Percentiles rank a stretch among this genome's conserved stretches.
These are phyloP conservation scores for Novumbra hubbsi DNA, from an alignment of 2,797 vertebrate species.

Conservation along the genomic window DNA sequence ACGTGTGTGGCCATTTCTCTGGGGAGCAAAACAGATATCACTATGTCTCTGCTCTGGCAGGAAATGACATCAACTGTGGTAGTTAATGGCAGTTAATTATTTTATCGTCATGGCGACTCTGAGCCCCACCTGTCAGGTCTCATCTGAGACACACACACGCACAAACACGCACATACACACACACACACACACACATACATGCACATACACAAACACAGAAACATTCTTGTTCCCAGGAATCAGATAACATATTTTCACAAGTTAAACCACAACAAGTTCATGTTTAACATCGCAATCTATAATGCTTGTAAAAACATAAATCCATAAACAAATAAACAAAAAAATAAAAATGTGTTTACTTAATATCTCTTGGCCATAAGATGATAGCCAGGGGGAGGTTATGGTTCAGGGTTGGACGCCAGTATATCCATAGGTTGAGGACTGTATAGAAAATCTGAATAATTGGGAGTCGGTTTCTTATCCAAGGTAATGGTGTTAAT, in stretches of 20 bases:
- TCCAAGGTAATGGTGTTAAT: slow-evolving; percentile 49
- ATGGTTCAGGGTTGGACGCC: background rate
- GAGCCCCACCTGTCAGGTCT: background rate
- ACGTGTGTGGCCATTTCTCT: background rate
- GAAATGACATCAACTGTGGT: background rate
- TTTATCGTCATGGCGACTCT: slow-evolving; percentile 5
- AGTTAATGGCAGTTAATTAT: background rate
- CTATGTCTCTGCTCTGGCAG: background rate
- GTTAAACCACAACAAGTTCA: background rate
- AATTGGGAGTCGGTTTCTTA: slow-evolving; percentile 19
- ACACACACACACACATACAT: background rate
- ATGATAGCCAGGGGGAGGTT: background rate
- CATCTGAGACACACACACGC: background rate
- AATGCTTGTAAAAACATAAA: background rate
- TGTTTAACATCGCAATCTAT: background rate
- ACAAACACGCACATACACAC: background rate
- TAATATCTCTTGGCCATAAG: background rate
- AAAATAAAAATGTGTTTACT: background rate
- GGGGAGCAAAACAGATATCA: background rate
- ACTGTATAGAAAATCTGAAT: background rate
- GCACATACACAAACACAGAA: background rate
- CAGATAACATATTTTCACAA: background rate
- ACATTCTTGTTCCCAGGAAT: background rate
- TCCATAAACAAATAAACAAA: background rate
- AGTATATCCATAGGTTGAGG: background rate